These are phyloP conservation scores for Selenia dentaria DNA, from an alignment of 2,888 invertebrate species.

Conservation along the genomic window DNA sequence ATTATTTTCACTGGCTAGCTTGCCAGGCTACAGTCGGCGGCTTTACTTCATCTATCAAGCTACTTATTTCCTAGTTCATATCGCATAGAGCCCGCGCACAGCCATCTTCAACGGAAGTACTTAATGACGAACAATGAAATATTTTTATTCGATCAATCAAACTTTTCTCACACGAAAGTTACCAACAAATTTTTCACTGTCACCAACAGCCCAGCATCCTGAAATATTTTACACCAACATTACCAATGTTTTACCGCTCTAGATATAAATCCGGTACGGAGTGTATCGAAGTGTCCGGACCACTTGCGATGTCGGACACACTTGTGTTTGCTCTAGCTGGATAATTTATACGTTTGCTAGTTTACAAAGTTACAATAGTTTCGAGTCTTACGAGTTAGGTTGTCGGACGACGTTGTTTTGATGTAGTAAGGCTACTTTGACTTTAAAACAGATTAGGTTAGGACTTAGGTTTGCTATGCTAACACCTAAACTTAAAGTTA, in stretches of 20 bases:
- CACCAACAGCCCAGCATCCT: background rate
- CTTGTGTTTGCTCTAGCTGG: constrained; percentile 29
- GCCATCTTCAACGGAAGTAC: too few species aligned
- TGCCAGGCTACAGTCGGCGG: too few species aligned
- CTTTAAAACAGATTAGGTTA: background rate
- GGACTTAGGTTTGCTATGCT: background rate
- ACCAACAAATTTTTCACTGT: constrained; percentile 11
- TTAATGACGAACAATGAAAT: too few species aligned
- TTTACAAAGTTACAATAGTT: constrained; percentile 5
- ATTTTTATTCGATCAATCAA: too few species aligned
- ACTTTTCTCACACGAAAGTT: too few species aligned
- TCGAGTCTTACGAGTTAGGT: background rate
- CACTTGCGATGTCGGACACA: constrained; percentile 42
- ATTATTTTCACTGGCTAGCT: too few species aligned
- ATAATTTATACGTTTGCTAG: constrained; percentile 14
- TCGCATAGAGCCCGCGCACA: too few species aligned
- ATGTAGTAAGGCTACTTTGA: background rate
- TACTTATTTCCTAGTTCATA: too few species aligned
- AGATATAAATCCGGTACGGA: constrained; percentile 43
- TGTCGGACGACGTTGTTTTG: constrained; percentile 4
- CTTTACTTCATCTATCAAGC: too few species aligned
- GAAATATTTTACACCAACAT: constrained; percentile 4
- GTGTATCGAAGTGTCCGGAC: constrained; percentile 44
- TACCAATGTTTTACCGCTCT: constrained; percentile 21
- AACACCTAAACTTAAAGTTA: background rate